A percentile compares a stretch with the other conserved stretches of the same genome.
Evolutionary conservation across 2,888 invertebrate species (phyloP).

Genomic region (Nymphalis c-album): DNA sequence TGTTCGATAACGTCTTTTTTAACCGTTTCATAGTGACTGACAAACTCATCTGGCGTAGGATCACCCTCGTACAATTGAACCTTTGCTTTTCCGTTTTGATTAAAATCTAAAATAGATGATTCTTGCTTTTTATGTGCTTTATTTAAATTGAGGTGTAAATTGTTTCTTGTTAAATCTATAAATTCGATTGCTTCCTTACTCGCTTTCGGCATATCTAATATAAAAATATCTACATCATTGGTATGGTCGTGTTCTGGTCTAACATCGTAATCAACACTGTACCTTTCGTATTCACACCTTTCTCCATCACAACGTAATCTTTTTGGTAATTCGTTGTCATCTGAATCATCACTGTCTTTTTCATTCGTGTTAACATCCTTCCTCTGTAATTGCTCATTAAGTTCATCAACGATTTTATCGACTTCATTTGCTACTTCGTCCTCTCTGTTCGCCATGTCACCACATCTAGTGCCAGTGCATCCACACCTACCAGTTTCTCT

Average conservation of each 20-base stretch:
- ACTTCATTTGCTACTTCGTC: constrained; percentile 38
- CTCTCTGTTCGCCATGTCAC: constrained; percentile 15
- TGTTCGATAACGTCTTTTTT: constrained; percentile 25
- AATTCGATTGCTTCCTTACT: constrained; percentile 32
- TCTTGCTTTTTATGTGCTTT: background rate
- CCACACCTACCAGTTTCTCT: constrained; percentile 39
- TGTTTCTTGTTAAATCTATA: constrained; percentile 25
- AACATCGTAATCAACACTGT: background rate
- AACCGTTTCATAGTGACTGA: constrained; percentile 27
- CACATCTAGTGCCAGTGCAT: constrained; percentile 33
- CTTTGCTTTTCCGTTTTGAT: background rate
- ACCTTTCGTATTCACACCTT: background rate
- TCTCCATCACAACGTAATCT: constrained; percentile 1
- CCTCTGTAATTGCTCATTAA: constrained; percentile 38
- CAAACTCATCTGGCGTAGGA: constrained; percentile 32
- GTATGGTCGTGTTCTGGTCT: background rate
- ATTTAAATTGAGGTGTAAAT: background rate
- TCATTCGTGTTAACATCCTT: constrained; percentile 12
- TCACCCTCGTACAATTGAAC: background rate
- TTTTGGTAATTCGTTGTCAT: background rate
- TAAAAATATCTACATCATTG: constrained; percentile 48
- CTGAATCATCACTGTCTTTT: background rate
- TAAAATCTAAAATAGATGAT: background rate
- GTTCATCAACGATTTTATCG: constrained; percentile 40
- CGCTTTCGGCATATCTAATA: constrained; percentile 47